These are phyloP conservation scores for Orientallactaga bullata DNA, from an alignment of 2,113 vertebrate genomes.

Conservation along the genomic window DNA sequence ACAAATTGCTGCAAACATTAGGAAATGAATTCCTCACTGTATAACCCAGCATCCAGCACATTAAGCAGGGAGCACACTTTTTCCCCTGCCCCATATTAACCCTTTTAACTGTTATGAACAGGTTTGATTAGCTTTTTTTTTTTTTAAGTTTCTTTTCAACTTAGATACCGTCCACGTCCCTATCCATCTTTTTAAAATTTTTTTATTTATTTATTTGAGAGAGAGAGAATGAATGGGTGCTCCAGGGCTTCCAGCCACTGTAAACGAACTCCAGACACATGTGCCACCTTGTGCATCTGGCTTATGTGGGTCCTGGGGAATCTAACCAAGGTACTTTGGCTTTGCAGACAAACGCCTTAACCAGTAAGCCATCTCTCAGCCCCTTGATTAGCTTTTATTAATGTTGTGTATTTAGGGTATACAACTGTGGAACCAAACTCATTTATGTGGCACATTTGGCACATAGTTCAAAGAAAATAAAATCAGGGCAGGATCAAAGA, in stretches of 20 bases:
- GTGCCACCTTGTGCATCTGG: no score
- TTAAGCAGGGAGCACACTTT: conserved; percentile 48
- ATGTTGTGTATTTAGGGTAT: conserved; percentile 59
- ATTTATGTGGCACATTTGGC: conserved; percentile 61
- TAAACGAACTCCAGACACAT: no score
- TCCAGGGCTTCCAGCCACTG: no score
- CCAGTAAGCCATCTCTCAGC: no score
- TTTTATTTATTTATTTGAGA: no score
- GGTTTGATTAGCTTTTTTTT: conserved; percentile 74
- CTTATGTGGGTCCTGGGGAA: no score
- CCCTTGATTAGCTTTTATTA: conserved; percentile 76
- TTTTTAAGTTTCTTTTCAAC: no score
- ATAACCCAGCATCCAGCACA: conserved; percentile 63
- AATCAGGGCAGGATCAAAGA: conserved; percentile 29
- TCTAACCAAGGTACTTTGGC: no score
- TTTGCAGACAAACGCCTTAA: no score
- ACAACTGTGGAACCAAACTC: conserved; percentile 59
- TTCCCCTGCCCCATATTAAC: conserved; percentile 22
- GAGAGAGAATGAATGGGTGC: no score
- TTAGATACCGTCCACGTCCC: no score
- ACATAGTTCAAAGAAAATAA: conserved; percentile 32
- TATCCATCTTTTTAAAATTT: no score
- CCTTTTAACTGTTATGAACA: conserved; percentile 70
- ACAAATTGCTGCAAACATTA: conserved; percentile 67
- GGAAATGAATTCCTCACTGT: conserved; percentile 62